Evolutionary conservation across 1,140 invertebrate genomes (phyloP), one percentile per base, ranked within the genome.

Genomic region (Drosophila malerkotliana): DNA sequence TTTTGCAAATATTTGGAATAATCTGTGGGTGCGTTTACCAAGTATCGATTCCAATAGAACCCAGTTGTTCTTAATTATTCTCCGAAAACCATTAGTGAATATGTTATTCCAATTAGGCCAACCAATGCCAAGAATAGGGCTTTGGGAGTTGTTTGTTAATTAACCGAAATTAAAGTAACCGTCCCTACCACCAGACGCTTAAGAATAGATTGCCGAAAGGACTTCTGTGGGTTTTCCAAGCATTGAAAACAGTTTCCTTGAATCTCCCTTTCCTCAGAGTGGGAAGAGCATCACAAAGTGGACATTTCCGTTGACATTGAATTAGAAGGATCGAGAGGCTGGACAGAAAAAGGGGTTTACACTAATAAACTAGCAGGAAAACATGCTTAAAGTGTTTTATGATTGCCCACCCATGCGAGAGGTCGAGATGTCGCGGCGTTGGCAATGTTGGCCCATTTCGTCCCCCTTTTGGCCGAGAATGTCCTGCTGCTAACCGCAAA

Each of bases 301-400:
- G 62, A 84, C 76, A 83, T 55, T 63, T 79, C 47, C 67, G 81
- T 54, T 85, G 81, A 85, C 81, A 85, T 88, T 87, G 83, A 82
- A 87, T 75, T 88, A 76, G 87, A 74, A 78, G 67, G 60, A 85
- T 60, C 52, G 60, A 72, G 68, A 9, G 71, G 60, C 41, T 18
- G 41, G 41, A 15, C 41, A 48, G 52, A 28, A 51, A 72, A 61
- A 39, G 51, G 74, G 73, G 64, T 60, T 75, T 82, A 81, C 81
- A 87, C 82, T 82, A 85, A 87, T 88, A 88, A 88, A 87, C 79
- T 87, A 82, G 83, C 80, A 78, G 82, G 82, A 73, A 88, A 88
- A 87, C 83, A 87, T 83, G 82, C 77, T 82, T 88, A 83, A 87
- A 87, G 83, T 87, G 82, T 87, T 88, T 87, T 87, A 88, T 87